Base-by-base conservation (phyloP, 2,113 vertebrate genomes). In the Melanocharis versteri region DNA sequence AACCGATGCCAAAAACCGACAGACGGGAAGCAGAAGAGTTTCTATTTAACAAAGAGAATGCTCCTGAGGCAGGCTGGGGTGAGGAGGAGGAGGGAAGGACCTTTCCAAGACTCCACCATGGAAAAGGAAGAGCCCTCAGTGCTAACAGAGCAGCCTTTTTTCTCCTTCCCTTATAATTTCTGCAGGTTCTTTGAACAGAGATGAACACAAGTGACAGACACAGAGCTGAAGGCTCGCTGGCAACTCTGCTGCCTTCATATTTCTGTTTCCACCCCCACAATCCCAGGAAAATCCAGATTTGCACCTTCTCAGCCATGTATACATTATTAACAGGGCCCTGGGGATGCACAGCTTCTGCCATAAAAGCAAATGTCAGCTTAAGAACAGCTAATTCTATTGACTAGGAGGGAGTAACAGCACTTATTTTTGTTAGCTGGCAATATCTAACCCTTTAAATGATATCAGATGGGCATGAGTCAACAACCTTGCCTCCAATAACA, bases 381-480 rank as follows among this genome's bases (percentile, higher is more conserved):
- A 93, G 58, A 90, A 62, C 62, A 73, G 90, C 30, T 77, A 83
- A 75, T 50, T 96, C 88, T 90, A 75, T 40, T 68, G 75, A 94
- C 79, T 50, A 80, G 58, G 42, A 79, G 64, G 79, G 75, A 93
- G 23, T 50, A 76, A 57, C 44, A 89, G 44, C 62, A 35, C 20
- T 85, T 86, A 57, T 13, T 93, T 94, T 83, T 77, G 70, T 31
- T 61, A 6, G 1, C 62, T 93, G 82, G 84, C 93, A 93, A 72
- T 56, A 77, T 44, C 87, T 72, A 85, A 61, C 62, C 66, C 39
- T 82, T 83, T 97, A 95, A 96, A 70, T 42, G 42, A 53, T 88
- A 95, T 88, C 93, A 94, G 84, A 93, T 90, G 90, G 79, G 84
- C 91, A 95, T 94, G 94, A 96, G 86, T 95, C 90, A 90, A 94